Percentiles rank a stretch among this genome's conserved stretches.
These are phyloP conservation scores for Callipepla squamata DNA, from an alignment of 2,113 vertebrate genomes.

Conservation along the genomic window DNA sequence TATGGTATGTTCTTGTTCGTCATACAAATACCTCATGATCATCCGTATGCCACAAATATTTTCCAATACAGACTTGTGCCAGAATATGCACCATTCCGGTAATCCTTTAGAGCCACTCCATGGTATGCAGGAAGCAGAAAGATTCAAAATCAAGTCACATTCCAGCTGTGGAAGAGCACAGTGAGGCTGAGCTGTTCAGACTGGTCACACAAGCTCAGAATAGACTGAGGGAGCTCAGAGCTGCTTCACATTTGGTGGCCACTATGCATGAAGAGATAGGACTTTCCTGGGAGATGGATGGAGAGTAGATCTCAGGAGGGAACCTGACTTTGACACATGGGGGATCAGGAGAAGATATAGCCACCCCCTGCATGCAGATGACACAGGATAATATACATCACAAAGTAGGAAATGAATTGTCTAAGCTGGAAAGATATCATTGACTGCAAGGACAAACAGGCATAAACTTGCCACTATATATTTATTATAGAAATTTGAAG, in stretches of 20 bases:
- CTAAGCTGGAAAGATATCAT: not conserved
- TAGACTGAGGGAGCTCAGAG: fast-evolving
- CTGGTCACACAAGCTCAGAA: fast-evolving
- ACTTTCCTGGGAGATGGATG: not conserved
- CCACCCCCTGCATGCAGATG: not conserved
- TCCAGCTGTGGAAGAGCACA: not conserved
- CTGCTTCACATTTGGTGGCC: not conserved
- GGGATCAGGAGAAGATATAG: not conserved
- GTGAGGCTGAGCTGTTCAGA: not conserved
- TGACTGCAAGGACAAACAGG: not conserved
- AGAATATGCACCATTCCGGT: not conserved
- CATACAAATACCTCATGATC: constrained; percentile 22
- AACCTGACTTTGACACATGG: fast-evolving
- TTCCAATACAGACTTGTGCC: constrained; percentile 21
- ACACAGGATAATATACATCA: not conserved
- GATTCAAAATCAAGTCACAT: not conserved
- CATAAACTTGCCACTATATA: not conserved
- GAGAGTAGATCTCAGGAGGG: not conserved
- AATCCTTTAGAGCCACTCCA: not conserved
- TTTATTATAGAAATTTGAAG: not conserved
- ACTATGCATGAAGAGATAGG: not conserved
- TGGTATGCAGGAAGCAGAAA: not conserved
- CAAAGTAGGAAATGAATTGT: not conserved
- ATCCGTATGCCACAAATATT: constrained; percentile 15
- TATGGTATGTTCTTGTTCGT: not conserved